A percentile compares a stretch with the other conserved stretches of the same genome.
phyloP scores from a whole-genome alignment of 2,888 invertebrate species.

The Oscheius myriophilus region DNA sequence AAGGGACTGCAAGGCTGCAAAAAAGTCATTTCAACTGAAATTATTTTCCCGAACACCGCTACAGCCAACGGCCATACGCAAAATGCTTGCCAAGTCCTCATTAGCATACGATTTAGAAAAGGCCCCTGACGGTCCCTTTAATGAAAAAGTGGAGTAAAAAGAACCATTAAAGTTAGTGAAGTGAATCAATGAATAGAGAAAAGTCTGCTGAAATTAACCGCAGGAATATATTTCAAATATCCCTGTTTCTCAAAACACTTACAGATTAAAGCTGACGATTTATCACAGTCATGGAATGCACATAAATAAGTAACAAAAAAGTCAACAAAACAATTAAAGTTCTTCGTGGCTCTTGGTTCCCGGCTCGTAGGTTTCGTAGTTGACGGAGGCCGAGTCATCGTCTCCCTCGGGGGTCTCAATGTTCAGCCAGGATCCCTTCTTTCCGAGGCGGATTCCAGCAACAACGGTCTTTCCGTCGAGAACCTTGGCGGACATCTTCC shows the following conservation, averaged over 20 bases:
- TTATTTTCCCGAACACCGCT: too few relatives aligned
- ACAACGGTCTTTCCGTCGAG: conserved; percentile 41
- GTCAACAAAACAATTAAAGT: conserved; percentile 21
- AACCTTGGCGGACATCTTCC: conserved; percentile 51
- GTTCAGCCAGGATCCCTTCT: conserved; percentile 48
- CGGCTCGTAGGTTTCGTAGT: conserved; percentile 20
- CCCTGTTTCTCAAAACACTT: not conserved
- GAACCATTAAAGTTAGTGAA: too few relatives aligned
- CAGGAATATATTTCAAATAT: too few relatives aligned
- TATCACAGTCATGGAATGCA: conserved; percentile 5
- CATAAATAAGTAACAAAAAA: conserved; percentile 21
- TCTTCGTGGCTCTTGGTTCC: conserved; percentile 22
- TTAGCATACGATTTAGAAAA: too few relatives aligned
- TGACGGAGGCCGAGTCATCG: not conserved
- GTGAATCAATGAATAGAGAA: too few relatives aligned
- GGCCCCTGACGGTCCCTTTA: too few relatives aligned
- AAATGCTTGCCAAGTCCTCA: too few relatives aligned
- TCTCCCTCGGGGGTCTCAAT: conserved; percentile 33
- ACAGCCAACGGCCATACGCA: too few relatives aligned
- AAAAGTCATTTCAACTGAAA: too few relatives aligned
- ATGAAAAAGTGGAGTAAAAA: too few relatives aligned
- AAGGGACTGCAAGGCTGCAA: too few relatives aligned
- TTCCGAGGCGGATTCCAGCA: conserved; percentile 50
- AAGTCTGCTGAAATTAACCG: too few relatives aligned
- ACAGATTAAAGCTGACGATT: conserved; percentile 15